Evolutionary conservation across 2,797 vertebrate species (phyloP).

Genomic region (Hafferia zeledoni): DNA sequence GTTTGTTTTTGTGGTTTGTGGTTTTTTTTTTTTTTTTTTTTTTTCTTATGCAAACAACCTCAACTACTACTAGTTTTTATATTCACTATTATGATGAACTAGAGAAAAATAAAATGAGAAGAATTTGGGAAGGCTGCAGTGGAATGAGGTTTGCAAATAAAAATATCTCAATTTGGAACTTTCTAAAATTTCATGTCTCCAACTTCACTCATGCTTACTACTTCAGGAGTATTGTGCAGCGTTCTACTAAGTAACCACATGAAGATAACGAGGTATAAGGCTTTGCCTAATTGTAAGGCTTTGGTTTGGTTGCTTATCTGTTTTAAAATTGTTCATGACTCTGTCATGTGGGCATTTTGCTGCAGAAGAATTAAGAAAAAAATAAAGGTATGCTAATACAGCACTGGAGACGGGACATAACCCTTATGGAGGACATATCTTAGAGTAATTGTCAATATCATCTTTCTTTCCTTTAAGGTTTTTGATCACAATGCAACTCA

Average conservation of each 20-base stretch:
- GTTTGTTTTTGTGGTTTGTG: too few relatives aligned
- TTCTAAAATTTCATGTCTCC: neutral
- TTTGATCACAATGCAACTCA: neutral
- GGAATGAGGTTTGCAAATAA: neutral
- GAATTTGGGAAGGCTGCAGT: neutral
- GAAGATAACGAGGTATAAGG: fast-evolving
- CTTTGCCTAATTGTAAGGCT: neutral
- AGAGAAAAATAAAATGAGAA: neutral
- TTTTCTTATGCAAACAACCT: neutral
- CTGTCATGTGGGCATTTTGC: neutral
- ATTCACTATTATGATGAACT: neutral
- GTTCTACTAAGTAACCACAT: neutral
- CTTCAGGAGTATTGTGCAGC: neutral
- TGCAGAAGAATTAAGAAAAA: neutral
- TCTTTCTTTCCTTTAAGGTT: neutral
- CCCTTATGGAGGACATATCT: neutral
- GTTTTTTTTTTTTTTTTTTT: too few relatives aligned
- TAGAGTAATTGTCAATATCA: neutral
- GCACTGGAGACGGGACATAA: neutral
- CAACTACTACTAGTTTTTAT: neutral
- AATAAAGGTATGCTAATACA: fast-evolving
- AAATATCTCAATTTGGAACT: neutral
- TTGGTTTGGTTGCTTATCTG: fast-evolving
- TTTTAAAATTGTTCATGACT: neutral
- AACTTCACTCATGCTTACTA: neutral